Evolutionary conservation across 2,888 invertebrate genomes (phyloP).

Genomic region (Latrodectus elegans): DNA sequence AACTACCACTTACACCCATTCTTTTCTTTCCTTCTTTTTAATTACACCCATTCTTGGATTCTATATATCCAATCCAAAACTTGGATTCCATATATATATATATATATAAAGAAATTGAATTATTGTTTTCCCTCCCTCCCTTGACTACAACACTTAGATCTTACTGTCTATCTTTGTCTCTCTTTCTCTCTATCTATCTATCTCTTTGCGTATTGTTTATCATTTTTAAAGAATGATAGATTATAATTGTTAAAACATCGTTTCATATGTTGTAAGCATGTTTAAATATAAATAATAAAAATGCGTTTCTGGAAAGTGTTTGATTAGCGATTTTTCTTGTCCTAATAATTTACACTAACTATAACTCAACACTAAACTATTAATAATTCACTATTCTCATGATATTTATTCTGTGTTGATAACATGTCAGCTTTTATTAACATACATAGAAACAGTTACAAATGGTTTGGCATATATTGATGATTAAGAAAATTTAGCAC

Average conservation of each 20-base stretch:
- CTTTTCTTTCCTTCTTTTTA: slow-evolving; percentile 10
- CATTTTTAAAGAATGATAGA: slow-evolving; percentile 36
- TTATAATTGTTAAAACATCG: slow-evolving; percentile 59
- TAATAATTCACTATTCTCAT: no score
- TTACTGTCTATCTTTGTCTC: background rate
- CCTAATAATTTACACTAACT: no score
- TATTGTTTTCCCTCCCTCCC: background rate
- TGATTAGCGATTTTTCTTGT: no score
- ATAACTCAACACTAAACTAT: no score
- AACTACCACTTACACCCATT: slow-evolving; percentile 2
- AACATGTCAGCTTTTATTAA: no score
- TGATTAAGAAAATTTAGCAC: no score
- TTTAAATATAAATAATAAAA: slow-evolving; percentile 60
- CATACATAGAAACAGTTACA: no score
- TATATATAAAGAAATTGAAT: background rate
- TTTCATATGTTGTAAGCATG: slow-evolving; percentile 68
- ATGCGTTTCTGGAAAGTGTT: slow-evolving; percentile 55
- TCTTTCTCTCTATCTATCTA: slow-evolving; percentile 1
- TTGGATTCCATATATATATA: background rate
- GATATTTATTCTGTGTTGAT: no score
- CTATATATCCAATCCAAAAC: slow-evolving; percentile 5
- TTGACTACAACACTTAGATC: background rate
- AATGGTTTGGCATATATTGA: no score
- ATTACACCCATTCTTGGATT: no score
- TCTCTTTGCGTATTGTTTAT: slow-evolving; percentile 24